Base-by-base conservation (phyloP, 1,140 invertebrate genomes). In the Drosophila carrolli region DNA sequence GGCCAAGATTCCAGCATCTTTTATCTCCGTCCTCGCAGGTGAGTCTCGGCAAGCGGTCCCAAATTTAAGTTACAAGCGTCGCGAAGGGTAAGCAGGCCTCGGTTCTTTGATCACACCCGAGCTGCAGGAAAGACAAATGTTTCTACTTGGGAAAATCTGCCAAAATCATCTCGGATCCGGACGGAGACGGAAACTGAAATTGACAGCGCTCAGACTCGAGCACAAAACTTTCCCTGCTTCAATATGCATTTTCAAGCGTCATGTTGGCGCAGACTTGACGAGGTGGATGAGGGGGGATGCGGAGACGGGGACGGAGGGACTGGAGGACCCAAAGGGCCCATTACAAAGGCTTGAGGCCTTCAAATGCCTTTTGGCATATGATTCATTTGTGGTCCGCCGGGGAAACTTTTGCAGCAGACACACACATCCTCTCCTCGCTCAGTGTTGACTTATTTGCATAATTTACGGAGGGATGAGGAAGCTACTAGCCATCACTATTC, bases 401-500 rank as follows among this genome's bases (percentile, higher is more conserved):
- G 32, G 10, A 55, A 68, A 40, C 50, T 72, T 71, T 71, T 35
- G 19, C 50, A 38, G 57, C 40, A 51, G 65, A 59, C 56, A 19
- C 56, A 80, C 44, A 80, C 61, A 68, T 70, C 35, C 50, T 35
- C 41, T 35, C 38, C 19, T 40, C 56, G n/a, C 19, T 5, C 47
- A 14, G 62, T 74, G 75, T 40, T 63, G 67, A 78, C 59, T 85
- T 81, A 85, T 85, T 85, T 85, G 82, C 81, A 85, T 85, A 85
- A 84, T 86, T 79, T 83, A 14, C 44, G 35, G 37, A 41, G 68
- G 66, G 58, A n/a, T 9, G 66, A 14, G 37, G 10, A 50, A 41
- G 59, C 65, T 56, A 76, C 58, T 71, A 70, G 47, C 70, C 50
- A 59, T n/a, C 70, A 14, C 60, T 29, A n/a, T 32, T 63, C 14